Percentiles rank a stretch among this genome's conserved stretches.
Evolutionary conservation across 1,140 invertebrate species (phyloP).

Genomic region (Macrosteles quadrilineatus): DNA sequence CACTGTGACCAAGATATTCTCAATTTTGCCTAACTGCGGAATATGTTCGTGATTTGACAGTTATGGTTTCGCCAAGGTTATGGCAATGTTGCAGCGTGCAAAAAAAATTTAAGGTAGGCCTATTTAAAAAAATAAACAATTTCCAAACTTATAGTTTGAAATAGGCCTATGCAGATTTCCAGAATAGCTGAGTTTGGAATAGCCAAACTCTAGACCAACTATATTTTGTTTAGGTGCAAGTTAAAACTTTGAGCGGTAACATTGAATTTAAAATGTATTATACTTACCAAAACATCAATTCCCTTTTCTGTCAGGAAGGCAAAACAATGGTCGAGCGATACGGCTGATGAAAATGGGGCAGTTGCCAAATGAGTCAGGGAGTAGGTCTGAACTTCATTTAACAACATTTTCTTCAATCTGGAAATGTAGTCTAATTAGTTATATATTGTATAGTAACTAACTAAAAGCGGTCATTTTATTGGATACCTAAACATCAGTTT

Average conservation of each 20-base stretch:
- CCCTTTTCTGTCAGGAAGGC: constrained; percentile 39
- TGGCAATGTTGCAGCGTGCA: too few species aligned
- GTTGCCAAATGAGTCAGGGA: constrained; percentile 28
- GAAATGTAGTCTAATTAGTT: too few species aligned
- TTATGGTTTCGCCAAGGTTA: too few species aligned
- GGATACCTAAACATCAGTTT: too few species aligned
- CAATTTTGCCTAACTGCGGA: too few species aligned
- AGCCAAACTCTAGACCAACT: neutral
- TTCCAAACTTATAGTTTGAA: neutral
- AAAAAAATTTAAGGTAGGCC: neutral
- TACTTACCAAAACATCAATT: constrained; percentile 41
- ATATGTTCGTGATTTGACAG: too few species aligned
- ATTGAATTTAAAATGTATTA: neutral
- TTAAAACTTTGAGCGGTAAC: neutral
- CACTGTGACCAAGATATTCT: too few species aligned
- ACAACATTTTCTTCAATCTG: constrained; percentile 32
- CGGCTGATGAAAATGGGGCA: constrained; percentile 36
- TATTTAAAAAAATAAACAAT: neutral
- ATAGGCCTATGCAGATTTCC: neutral
- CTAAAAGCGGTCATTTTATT: too few species aligned
- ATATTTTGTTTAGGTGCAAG: neutral
- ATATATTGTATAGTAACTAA: too few species aligned
- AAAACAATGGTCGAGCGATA: constrained; percentile 41
- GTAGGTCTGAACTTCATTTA: constrained; percentile 37
- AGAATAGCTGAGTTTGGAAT: neutral